Conservation (phyloP, 2,797 vertebrate genomes). For the Poecilia picta region DNA sequence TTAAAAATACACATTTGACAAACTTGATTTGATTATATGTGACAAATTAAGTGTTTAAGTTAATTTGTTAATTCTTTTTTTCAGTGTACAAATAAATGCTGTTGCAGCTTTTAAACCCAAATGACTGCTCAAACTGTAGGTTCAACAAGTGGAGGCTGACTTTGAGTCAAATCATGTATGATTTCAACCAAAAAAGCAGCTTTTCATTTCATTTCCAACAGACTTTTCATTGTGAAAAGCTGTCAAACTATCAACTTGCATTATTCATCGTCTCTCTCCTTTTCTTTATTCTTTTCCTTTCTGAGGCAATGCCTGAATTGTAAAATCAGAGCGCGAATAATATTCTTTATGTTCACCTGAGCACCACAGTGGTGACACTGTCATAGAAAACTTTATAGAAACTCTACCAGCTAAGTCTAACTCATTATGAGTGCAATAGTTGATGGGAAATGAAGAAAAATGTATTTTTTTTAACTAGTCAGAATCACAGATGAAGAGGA, state of each 20-base stretch:
- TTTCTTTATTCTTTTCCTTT: too few species aligned
- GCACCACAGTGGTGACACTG: background rate
- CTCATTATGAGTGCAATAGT: background rate
- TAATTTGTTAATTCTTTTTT: too few species aligned
- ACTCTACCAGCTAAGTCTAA: background rate
- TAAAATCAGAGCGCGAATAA: background rate
- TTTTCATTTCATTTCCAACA: background rate
- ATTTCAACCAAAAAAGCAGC: background rate
- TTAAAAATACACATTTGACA: too few species aligned
- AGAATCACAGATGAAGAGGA: constrained; percentile 1
- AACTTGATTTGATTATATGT: too few species aligned
- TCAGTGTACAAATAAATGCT: too few species aligned
- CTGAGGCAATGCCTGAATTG: background rate
- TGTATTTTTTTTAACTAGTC: background rate
- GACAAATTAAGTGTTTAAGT: too few species aligned
- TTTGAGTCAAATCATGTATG: background rate
- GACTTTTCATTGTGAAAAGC: background rate
- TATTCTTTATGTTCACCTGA: background rate
- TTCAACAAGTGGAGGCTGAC: background rate
- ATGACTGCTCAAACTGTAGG: background rate
- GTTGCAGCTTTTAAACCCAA: background rate
- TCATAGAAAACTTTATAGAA: background rate
- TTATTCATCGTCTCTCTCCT: background rate
- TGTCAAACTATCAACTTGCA: background rate
- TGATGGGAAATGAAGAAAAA: background rate